Percentiles rank a stretch among this genome's conserved stretches.
These are phyloP conservation scores for Myxocyprinus asiaticus DNA, from an alignment of 2,113 vertebrate genomes.

Conservation along the genomic window DNA sequence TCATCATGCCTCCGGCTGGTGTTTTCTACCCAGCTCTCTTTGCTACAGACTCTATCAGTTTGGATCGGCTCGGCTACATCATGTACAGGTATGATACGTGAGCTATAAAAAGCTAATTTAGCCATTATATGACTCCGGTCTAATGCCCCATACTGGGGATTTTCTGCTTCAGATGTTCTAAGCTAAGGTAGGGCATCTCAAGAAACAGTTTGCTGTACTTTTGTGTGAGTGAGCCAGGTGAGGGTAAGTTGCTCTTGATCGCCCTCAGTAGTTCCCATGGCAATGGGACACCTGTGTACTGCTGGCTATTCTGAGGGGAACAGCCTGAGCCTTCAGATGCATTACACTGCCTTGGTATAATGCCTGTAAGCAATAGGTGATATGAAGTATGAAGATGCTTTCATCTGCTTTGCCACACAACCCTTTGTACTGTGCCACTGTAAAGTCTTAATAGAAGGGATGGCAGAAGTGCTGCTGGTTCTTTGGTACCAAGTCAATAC, in stretches of 20 bases:
- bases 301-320: conserved; percentile 24
- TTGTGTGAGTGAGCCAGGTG: neutral
- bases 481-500: too few relatives aligned
- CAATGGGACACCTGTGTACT: conserved; percentile 9
- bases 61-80: conserved; percentile 89
- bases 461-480: too few relatives aligned
- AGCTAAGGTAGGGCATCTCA: neutral
- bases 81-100: conserved; percentile 83
- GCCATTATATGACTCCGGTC: neutral
- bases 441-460: neutral
- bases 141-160: neutral
- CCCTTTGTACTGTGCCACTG: neutral
- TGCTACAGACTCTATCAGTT: conserved; percentile 77
- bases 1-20: conserved; percentile 84
- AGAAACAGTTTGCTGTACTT: neutral
- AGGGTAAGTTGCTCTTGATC: neutral
- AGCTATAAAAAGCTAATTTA: conserved; percentile 4
- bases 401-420: conserved; percentile 20
- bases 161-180: neutral
- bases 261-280: too few relatives aligned
- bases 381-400: conserved; percentile 34
- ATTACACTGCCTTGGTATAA: conserved; percentile 32
- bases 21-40: conserved; percentile 88
- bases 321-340: conserved; percentile 41
- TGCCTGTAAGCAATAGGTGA: conserved; percentile 22